Conservation (phyloP, 1,140 invertebrate species). For the Babylonia areolata region DNA sequence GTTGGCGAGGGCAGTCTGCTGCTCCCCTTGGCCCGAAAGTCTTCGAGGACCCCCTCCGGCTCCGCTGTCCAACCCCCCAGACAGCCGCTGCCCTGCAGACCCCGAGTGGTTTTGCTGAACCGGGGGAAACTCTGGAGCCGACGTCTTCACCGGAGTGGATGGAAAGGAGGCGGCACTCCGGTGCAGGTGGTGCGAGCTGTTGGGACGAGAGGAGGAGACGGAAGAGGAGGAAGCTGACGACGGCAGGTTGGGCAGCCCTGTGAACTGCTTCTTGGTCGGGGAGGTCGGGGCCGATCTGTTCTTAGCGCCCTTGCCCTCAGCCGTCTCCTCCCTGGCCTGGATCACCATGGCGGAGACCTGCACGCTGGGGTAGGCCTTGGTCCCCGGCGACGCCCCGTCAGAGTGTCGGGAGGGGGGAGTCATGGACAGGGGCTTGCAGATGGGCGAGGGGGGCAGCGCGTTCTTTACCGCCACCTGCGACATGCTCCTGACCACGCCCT, state of each 20-base stretch:
- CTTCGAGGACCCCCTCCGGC: neutral
- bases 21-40: neutral
- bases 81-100: conserved; percentile 2
- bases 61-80: neutral
- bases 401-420: neutral
- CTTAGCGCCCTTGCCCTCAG: neutral
- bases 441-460: neutral
- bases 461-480: neutral
- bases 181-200: neutral
- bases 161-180: conserved; percentile 1
- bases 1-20: neutral
- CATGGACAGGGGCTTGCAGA: conserved; percentile 1
- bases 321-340: neutral
- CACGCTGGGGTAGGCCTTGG: neutral
- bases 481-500: neutral
- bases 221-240: neutral
- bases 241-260: neutral
- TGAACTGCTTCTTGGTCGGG: neutral
- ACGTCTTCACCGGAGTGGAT: conserved; percentile 17
- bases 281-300: conserved; percentile 24
- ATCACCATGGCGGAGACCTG: neutral
- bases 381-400: neutral
- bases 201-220: neutral
- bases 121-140: neutral
- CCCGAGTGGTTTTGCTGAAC: conserved; percentile 1